Percentiles rank a stretch among this genome's conserved stretches.
phyloP scores from a whole-genome alignment of 2,797 vertebrate species.

The Chelidonichthys spinosus region DNA sequence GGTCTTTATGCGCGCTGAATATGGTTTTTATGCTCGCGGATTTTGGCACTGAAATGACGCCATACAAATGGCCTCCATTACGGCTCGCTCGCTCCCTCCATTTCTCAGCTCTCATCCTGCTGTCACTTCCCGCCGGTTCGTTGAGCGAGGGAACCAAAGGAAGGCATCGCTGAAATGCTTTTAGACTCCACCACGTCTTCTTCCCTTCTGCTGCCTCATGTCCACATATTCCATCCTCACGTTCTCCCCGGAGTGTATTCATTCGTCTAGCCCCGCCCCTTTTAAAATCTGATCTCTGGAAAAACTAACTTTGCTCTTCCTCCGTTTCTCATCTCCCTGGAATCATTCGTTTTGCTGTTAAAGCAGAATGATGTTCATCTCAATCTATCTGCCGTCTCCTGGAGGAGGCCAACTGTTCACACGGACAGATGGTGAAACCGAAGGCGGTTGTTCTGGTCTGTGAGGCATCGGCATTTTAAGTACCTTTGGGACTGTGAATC shows the following conservation, averaged over 20 bases:
- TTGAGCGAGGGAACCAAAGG: background rate
- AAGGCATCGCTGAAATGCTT: constrained; percentile 29
- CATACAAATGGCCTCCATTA: constrained; percentile 17
- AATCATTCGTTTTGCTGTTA: background rate
- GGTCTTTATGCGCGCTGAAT: too few relatives aligned
- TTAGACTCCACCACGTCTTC: constrained; percentile 8
- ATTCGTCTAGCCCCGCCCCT: constrained; percentile 1
- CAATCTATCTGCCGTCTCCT: background rate
- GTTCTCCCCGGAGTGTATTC: constrained; percentile 8
- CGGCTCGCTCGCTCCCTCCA: background rate
- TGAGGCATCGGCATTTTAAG: background rate
- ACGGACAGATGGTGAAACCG: constrained; percentile 1
- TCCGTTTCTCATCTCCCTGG: background rate
- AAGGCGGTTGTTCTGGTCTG: background rate
- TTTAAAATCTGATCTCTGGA: constrained; percentile 14
- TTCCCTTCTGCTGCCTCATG: background rate
- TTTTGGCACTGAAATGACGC: too few relatives aligned
- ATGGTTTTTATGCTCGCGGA: too few relatives aligned
- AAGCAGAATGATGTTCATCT: background rate
- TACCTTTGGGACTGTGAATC: background rate
- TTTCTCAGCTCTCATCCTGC: constrained; percentile 14
- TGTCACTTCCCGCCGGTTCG: constrained; percentile 21
- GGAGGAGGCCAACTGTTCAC: background rate
- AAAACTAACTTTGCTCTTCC: constrained; percentile 6
- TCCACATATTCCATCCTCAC: constrained; percentile 29